A percentile compares a stretch with the other conserved stretches of the same genome.
These are phyloP conservation scores for Torymus tubicola DNA, from an alignment of 2,888 invertebrate genomes.

Conservation along the genomic window DNA sequence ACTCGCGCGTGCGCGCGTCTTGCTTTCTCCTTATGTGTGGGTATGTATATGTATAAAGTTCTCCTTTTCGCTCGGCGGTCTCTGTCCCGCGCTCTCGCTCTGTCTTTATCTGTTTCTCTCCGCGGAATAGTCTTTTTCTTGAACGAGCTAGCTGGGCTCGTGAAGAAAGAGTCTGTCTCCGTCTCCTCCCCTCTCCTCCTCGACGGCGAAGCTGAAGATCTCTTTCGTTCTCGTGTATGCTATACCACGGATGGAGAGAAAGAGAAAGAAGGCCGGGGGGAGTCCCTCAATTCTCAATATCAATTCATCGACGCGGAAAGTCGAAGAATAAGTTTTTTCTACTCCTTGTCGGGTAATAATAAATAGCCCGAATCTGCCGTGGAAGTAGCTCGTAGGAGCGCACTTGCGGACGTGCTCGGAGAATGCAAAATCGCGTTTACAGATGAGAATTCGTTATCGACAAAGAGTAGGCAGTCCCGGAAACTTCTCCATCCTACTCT, in stretches of 20 bases:
- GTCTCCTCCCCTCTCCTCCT: not conserved
- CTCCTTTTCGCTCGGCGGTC: not conserved
- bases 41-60: not conserved
- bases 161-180: not conserved
- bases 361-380: conserved; percentile 38
- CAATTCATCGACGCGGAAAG: conserved; percentile 40
- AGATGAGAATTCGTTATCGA: conserved; percentile 26
- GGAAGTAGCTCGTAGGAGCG: conserved; percentile 4
- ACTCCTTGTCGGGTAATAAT: conserved; percentile 20
- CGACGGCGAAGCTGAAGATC: not conserved
- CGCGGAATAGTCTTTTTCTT: conserved; percentile 18
- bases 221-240: conserved; percentile 50
- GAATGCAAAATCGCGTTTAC: not conserved
- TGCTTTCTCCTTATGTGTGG: conserved; percentile 7
- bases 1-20: too few species aligned
- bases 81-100: not conserved
- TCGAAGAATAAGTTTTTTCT: conserved; percentile 16
- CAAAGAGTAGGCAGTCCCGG: not conserved
- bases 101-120: not conserved
- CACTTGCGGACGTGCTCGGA: not conserved
- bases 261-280: conserved; percentile 5
- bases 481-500: not conserved
- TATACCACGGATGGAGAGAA: too few species aligned
- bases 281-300: conserved; percentile 38
- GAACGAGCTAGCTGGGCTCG: not conserved